Evolutionary conservation across 2,888 invertebrate species (phyloP), one percentile per base, ranked within the genome.

Genomic region (Hyposoter dolosus): DNA sequence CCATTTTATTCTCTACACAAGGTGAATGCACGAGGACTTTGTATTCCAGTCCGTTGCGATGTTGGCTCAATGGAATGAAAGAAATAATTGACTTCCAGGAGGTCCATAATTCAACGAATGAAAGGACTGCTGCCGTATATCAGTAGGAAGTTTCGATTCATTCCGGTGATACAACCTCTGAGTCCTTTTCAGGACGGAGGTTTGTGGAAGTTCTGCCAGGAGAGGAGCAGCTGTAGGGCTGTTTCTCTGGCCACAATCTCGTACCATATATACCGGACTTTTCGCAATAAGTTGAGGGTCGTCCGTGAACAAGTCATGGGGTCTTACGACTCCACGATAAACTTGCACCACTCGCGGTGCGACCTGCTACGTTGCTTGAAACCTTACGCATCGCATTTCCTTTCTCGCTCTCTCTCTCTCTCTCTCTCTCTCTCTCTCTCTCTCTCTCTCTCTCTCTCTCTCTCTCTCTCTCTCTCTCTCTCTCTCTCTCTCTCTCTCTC

Each of bases 21-120:
- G 63, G 43, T 85, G 47, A 74, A 63, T 74, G 63, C 43, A 74
- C 65, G 32, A 19, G 3, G 43, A 17, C 43, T 32, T 47, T 68
- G 40, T 66, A 15, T 32, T 19, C 53, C 45, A 74, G 53, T 79
- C 15, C 66, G 23, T 45, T 60, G 47, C 28, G 53, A 56, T 47
- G 50, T 75, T 66, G 47, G 65, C 65, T 79, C 80, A 45, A 83
- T 77, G 68, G 50, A 83, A 83, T 77, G 69, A 66, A 72, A 43
- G 72, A 72, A 83, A 83, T 86, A 86, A 86, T 83, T 86, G 80
- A 69, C 74, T 86, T 68, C 50, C 69, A 72, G 63, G 74, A 77
- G 66, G 76, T 40, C 72, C 77, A 83, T 83, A 83, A 74, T 86
- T 86, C 85, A 79, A 56, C 53, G 63, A 72, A 77, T 65, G 77